Base-by-base conservation (phyloP, 2,113 vertebrate genomes). In the Clinocottus analis region DNA sequence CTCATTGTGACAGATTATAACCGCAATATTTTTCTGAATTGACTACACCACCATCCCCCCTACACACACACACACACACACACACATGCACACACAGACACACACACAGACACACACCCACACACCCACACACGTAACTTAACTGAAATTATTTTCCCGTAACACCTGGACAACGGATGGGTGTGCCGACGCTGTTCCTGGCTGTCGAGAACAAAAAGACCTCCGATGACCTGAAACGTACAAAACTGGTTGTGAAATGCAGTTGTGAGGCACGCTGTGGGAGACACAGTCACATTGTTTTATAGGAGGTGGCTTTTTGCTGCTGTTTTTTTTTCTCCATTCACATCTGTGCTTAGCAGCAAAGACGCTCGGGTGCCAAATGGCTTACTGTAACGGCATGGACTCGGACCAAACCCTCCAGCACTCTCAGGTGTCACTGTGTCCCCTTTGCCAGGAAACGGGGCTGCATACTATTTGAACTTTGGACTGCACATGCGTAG, bases 401-500 rank as follows among this genome's bases (percentile, higher is more conserved):
- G 85, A 83, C 85, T 77, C 39, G 0, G 82, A 87, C 84, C 90
- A 87, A 86, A 78, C 61, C 83, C 83, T 77, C 78, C 5, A 68
- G 77, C 82, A 76, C 77, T 87, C 89, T 90, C 90, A 90, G 84
- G 91, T 92, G 90, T 88, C 91, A 61, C 85, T n/a, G 67, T 51
- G 79, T 85, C 89, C 83, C 80, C 19, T 27, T 72, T 39, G 90
- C 79, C 75, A 73, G 77, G 39, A 63, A 74, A 77, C 67, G 60
- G 31, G 62, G 14, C 82, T 81, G 77, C 60, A 72, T 23, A 59
- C 23, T 64, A 59, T 72, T 70, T 74, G 14, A 87, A 72, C 45
- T 72, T 64, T 59, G 86, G 63, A 56, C 66, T 67, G 33, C 45
- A 55, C 33, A 8, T 14, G 5, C 33, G 53, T 45, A 65, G 14